phyloP scores from a whole-genome alignment of 1,140 invertebrate genomes.

The Medauroidea extradentata region DNA sequence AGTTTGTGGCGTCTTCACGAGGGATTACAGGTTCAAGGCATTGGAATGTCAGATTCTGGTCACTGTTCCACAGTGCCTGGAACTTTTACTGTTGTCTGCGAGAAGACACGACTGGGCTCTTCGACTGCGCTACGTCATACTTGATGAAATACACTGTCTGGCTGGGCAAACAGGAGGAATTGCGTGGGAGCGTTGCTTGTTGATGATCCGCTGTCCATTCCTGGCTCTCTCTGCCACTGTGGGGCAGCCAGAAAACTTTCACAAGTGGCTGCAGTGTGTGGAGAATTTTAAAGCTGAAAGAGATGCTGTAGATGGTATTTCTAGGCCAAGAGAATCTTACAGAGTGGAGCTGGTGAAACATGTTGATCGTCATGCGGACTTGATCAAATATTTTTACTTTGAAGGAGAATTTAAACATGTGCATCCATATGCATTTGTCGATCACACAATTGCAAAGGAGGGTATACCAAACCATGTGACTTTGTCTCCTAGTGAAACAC shows the following conservation, averaged over 20 bases:
- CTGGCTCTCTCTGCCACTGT: constrained; percentile 26
- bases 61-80: constrained; percentile 26
- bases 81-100: constrained; percentile 22
- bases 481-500: constrained; percentile 19
- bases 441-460: constrained; percentile 2
- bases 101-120: constrained; percentile 18
- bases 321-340: constrained; percentile 6
- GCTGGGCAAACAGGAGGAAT: constrained; percentile 17
- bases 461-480: constrained; percentile 18
- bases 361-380: constrained; percentile 21
- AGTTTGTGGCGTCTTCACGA: constrained; percentile 23
- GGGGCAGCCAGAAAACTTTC: constrained; percentile 16
- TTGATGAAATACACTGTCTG: constrained; percentile 28
- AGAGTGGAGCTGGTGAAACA: constrained; percentile 19
- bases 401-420: constrained; percentile 13
- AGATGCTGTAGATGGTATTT: not conserved
- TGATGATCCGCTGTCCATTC: constrained; percentile 22
- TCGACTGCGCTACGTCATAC: constrained; percentile 21
- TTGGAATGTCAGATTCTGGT: constrained; percentile 20
- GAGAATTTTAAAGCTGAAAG: constrained; percentile 20
- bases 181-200: constrained; percentile 20
- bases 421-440: constrained; percentile 18
- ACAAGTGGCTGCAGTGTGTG: constrained; percentile 19
- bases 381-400: constrained; percentile 20
- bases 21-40: constrained; percentile 21